Conservation (phyloP, 2,797 vertebrate genomes). For the Sylvia borin region DNA sequence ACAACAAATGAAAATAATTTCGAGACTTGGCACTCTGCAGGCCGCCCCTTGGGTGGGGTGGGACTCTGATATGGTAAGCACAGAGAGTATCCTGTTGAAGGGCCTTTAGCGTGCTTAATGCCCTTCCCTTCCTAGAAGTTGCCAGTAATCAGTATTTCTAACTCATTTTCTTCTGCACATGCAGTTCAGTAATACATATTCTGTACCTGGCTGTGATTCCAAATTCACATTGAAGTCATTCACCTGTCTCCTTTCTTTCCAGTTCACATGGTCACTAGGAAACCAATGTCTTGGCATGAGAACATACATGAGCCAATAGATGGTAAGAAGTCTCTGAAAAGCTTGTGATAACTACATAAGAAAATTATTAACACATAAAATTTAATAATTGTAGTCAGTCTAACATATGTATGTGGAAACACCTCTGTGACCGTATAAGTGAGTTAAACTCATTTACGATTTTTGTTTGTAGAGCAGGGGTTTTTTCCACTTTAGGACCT, state of each 20-base stretch:
- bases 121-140: neutral
- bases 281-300: constrained; percentile 84
- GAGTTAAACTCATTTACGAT: neutral
- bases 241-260: neutral
- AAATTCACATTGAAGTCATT: neutral
- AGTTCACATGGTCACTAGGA: constrained; percentile 86
- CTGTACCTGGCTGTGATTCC: neutral
- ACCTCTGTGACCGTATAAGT: neutral
- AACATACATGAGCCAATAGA: constrained; percentile 75
- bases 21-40: neutral
- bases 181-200: neutral
- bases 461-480: neutral
- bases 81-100: neutral
- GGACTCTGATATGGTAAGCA: neutral
- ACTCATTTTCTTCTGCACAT: neutral
- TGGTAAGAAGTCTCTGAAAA: constrained; percentile 70
- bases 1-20: neutral
- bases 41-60: too few relatives aligned
- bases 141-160: neutral
- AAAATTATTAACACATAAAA: neutral
- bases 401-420: neutral
- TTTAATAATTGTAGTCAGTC: neutral
- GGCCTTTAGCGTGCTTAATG: neutral
- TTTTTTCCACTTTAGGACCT: neutral
- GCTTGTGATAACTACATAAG: neutral